phyloP scores from a whole-genome alignment of 2,888 invertebrate genomes.

The Smittia sp. region DNA sequence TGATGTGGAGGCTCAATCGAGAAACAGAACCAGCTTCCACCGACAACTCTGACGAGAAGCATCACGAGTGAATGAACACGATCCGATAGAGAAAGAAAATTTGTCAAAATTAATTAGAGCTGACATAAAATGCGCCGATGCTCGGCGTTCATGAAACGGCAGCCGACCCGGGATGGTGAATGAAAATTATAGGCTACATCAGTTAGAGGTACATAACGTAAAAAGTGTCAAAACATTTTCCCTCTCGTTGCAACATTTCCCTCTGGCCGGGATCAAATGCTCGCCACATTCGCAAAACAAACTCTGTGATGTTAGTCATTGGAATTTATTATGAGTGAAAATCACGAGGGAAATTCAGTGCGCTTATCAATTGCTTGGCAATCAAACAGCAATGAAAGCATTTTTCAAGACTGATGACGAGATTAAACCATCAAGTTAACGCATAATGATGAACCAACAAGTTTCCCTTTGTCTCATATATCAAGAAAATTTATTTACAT shows the following conservation, averaged over 20 bases:
- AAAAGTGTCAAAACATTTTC: neutral
- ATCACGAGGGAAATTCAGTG: neutral
- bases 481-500: neutral
- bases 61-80: neutral
- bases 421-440: neutral
- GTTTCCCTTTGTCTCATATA: neutral
- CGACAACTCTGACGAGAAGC: neutral
- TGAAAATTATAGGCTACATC: neutral
- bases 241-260: neutral
- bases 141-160: neutral
- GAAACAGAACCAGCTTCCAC: neutral
- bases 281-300: neutral
- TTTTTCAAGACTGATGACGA: neutral
- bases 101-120: slow-evolving; percentile 11
- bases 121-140: neutral
- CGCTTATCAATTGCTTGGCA: neutral
- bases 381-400: neutral
- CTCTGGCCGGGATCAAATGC: neutral
- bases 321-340: neutral
- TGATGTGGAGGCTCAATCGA: too few relatives aligned
- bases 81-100: neutral
- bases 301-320: neutral
- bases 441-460: neutral
- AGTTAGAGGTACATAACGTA: neutral
- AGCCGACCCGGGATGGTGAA: neutral